These are phyloP conservation scores for Acanthosepion esculentum DNA, from an alignment of 2,888 invertebrate genomes.

Conservation along the genomic window DNA sequence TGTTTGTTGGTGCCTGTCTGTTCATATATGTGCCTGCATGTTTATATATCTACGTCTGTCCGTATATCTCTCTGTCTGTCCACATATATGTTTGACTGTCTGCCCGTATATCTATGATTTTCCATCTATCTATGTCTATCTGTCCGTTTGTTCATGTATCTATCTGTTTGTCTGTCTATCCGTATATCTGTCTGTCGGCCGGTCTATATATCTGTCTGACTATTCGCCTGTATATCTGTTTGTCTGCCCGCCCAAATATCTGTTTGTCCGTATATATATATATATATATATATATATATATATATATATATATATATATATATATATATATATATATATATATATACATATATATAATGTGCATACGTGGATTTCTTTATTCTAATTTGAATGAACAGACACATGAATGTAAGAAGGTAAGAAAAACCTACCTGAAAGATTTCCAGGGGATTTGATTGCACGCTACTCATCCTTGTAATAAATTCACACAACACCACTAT, in stretches of 20 bases:
- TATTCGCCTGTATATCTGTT: background rate
- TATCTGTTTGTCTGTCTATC: background rate
- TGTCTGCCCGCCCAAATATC: too few species aligned
- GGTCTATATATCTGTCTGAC: background rate
- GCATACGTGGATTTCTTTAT: background rate
- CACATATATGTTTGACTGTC: too few species aligned
- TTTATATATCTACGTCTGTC: background rate
- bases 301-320: background rate
- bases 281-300: background rate
- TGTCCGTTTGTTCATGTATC: background rate
- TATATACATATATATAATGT: slow-evolving; percentile 11
- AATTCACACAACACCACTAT: too few species aligned
- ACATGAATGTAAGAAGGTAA: background rate
- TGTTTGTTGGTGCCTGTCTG: too few species aligned
- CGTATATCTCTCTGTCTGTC: too few species aligned
- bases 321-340: background rate
- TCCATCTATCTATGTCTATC: background rate
- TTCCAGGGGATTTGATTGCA: too few species aligned
- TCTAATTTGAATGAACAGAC: background rate
- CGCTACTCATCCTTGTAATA: too few species aligned
- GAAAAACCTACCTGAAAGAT: too few species aligned
- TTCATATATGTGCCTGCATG: too few species aligned
- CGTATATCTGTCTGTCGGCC: too few species aligned
- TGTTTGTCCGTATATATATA: background rate
- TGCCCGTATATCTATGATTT: background rate